These are phyloP conservation scores for Phylloscopus collybita DNA, from an alignment of 2,797 vertebrate genomes.

Conservation along the genomic window DNA sequence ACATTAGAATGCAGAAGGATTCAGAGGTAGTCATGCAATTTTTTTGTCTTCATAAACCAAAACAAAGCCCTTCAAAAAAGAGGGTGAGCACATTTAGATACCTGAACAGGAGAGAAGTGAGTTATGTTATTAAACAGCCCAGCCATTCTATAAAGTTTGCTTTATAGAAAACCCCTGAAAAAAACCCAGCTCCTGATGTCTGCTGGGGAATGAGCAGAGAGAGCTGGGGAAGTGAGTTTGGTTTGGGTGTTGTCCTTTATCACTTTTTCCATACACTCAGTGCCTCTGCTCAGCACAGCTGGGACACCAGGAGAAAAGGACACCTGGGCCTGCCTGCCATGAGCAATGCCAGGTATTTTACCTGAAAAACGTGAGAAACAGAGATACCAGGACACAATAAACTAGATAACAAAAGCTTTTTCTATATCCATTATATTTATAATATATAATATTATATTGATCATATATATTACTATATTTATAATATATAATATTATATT, in stretches of 20 bases:
- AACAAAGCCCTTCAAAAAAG: neutral
- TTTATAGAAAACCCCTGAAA: neutral
- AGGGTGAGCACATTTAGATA: neutral
- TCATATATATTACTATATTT: no score
- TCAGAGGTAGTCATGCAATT: neutral
- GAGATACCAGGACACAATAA: neutral
- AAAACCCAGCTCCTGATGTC: neutral
- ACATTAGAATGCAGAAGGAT: neutral
- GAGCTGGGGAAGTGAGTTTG: neutral
- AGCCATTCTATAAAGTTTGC: neutral
- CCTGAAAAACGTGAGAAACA: neutral
- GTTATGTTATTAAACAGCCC: neutral
- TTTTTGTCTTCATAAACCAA: neutral
- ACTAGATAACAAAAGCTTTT: neutral
- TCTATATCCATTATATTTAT: no score
- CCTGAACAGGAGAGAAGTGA: neutral
- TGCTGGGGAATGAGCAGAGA: neutral
- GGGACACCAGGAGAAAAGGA: neutral
- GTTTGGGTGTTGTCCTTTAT: neutral
- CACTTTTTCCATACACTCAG: neutral
- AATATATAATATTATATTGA: no score
- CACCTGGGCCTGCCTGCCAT: neutral
- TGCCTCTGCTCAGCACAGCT: neutral
- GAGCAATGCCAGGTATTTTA: neutral
- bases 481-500: no score